Percentiles rank a stretch among this genome's conserved stretches.
phyloP scores from a whole-genome alignment of 2,797 vertebrate species.

The Mus minutoides region DNA sequence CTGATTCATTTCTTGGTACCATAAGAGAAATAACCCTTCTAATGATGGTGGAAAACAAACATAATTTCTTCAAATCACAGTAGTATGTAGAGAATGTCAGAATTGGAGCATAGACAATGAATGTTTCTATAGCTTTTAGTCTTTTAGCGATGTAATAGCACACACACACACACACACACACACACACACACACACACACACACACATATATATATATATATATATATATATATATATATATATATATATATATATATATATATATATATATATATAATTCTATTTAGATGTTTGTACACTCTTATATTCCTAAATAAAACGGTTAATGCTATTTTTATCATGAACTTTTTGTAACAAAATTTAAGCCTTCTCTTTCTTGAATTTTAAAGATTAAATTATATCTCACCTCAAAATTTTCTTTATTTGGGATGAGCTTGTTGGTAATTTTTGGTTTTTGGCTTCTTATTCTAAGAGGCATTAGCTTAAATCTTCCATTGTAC shows the following conservation, averaged over 20 bases:
- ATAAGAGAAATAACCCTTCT: neutral
- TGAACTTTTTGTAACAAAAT: neutral
- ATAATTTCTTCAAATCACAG: neutral
- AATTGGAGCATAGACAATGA: neutral
- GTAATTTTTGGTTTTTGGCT: neutral
- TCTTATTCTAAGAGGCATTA: neutral
- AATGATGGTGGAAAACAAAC: neutral
- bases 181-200: no score
- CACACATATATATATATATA: no score
- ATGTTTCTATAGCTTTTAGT: neutral
- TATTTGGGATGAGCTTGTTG: neutral
- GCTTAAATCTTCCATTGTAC: neutral
- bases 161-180: no score
- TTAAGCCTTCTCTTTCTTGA: neutral
- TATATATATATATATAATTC: no score
- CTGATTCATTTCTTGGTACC: neutral
- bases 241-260: no score
- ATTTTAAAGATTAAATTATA: neutral
- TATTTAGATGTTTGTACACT: neutral
- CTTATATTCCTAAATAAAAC: neutral
- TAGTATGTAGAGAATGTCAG: constrained; percentile 1
- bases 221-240: no score
- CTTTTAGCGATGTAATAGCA: no score
- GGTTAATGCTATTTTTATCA: neutral
- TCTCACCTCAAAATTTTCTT: neutral